Conservation (phyloP, 2,888 invertebrate species). For the Arrhopalites spinosus region DNA sequence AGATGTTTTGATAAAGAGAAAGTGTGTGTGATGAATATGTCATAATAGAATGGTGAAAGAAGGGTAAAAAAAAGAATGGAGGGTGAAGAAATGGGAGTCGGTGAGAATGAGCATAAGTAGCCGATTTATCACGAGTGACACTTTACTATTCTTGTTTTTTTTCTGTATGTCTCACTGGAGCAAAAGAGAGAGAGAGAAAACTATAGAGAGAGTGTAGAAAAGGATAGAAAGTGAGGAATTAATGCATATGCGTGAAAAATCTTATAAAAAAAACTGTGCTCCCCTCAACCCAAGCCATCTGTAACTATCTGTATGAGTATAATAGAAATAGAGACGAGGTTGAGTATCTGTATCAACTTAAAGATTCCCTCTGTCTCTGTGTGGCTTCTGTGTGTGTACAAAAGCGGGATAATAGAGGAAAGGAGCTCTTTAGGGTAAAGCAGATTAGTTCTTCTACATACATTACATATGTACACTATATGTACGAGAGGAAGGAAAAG, state of each 20-base stretch:
- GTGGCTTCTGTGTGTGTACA: no score
- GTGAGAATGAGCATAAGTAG: slow-evolving; percentile 41
- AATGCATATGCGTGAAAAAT: background rate
- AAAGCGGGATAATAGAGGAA: no score
- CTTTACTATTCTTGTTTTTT: slow-evolving; percentile 21
- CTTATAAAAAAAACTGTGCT: no score
- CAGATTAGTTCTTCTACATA: background rate
- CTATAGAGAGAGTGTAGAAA: background rate
- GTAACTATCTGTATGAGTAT: no score
- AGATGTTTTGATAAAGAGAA: background rate
- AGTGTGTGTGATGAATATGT: slow-evolving; percentile 2
- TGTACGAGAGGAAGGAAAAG: no score
- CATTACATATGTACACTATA: background rate
- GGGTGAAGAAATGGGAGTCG: slow-evolving; percentile 22
- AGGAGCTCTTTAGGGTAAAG: no score
- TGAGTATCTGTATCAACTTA: no score
- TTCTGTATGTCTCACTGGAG: background rate
- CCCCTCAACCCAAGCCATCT: no score
- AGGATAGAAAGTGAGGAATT: background rate
- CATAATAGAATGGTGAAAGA: background rate
- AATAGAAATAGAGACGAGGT: no score
- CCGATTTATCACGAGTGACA: slow-evolving; percentile 43
- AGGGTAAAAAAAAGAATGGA: slow-evolving; percentile 20
- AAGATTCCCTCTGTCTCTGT: no score
- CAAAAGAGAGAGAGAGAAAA: background rate